Base-by-base conservation (phyloP, 2,888 invertebrate species). In the Morinoia aosen region DNA sequence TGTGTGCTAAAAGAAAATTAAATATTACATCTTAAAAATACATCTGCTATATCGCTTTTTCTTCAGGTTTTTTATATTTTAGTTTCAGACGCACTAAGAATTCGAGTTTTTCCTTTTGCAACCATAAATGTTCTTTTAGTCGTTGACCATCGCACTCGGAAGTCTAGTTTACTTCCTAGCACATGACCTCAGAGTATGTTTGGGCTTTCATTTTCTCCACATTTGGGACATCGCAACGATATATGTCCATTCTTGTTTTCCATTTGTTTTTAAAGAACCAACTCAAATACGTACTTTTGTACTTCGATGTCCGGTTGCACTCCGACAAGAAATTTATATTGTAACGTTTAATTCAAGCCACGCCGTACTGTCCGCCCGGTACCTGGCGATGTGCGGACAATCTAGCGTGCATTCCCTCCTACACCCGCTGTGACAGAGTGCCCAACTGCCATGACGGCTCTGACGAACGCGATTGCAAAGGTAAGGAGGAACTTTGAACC, bases 381-480 rank as follows among this genome's bases (percentile, higher is more conserved):
- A 93, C 93, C 48, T 93, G 93, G 93, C 57, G 16, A 25, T 93
- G 93, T 33, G 57, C 19, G 25, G 95, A 40, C 95, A 95, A 96
- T 95, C 95, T 95, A 95, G 94, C 94, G 76, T 97, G 97, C 95
- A 96, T 97, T 94, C 91, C 91, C 91, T 96, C 95, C 58, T 93
- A 95, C 57, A 95, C 95, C 93, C 97, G 97, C 64, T 97, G 97
- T 96, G 97, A 97, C 96, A 97, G 97, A 16, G 96, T 97, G 40
- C 96, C 96, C 57, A 97, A 97, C 95, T 97, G 97, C 96, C 95
- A 96, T 90, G 98, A 98, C 97, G 98, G 98, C 97, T 98, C 98
- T 96, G 98, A 98, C 97, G 98, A 98, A 97, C 97, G 98, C 97
- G 98, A 98, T 97, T 98, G 98, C 97, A 57, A 33, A 48, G 12